Base-by-base conservation (phyloP, 2,797 vertebrate species). In the Peromyscus attwateri region DNA sequence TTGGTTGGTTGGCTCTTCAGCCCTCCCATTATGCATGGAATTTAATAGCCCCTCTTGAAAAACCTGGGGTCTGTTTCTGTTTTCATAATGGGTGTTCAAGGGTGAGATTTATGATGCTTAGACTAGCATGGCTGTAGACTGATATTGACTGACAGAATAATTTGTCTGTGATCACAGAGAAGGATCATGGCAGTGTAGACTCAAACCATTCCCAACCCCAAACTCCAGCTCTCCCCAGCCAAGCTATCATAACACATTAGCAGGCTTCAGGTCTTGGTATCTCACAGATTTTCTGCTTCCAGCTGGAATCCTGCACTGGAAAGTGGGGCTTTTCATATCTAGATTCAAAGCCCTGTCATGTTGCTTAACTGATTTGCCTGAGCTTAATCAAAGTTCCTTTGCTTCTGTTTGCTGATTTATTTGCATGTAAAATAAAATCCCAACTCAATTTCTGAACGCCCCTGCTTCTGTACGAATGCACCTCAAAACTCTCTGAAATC, bases 401-500 rank as follows among this genome's bases (percentile, higher is more conserved):
- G 57, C 25, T 87, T 95, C 83, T 64, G 25, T 73, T 94, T 83
- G 34, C n/a, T 77, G 62, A 31, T 37, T 70, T 93, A 70, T 60
- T 70, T 16, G 10, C 76, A 5, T 79, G 1, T 6, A 84, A 95
- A 77, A 91, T 90, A 90, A 90, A n/a, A 46, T 89, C 40, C 46
- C 13, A 52, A 46, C 13, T 89, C 55, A 62, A 19, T 55, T 89
- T 84, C 83, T n/a, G 55, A 62, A 60, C n/a, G 49, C 14, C 8
- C 34, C 27, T 13, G 83, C n/a, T 25, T 1, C 1, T 31, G 34
- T 29, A 84, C 0, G 12, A 96, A 93, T 11, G 19, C 12, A 75
- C 23, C 70, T 89, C 6, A 62, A 75, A 96, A 79, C 83, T 29
- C 76, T 91, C 91, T 87, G 92, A 25, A 34, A 80, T 60, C 40